These are phyloP conservation scores for Micrastur ruficollis DNA, from an alignment of 2,797 vertebrate species.

Conservation along the genomic window DNA sequence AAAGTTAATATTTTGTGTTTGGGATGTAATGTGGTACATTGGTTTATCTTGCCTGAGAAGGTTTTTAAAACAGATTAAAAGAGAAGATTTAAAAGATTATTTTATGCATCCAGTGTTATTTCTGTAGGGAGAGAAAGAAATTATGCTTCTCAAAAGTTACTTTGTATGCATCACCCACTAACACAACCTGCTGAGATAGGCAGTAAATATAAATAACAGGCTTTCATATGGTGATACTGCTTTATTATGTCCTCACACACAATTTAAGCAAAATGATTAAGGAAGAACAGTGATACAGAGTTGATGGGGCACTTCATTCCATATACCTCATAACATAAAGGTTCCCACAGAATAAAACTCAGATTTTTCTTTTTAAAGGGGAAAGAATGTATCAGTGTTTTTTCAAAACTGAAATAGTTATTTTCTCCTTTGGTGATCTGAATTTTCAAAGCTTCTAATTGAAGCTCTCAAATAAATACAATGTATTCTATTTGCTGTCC, in stretches of 20 bases:
- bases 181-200: neutral
- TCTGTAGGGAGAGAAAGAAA: neutral
- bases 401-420: neutral
- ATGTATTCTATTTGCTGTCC: neutral
- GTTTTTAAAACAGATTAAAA: neutral
- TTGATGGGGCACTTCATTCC: neutral
- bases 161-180: neutral
- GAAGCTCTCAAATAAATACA: neutral
- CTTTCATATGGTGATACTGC: neutral
- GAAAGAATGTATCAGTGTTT: neutral
- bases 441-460: neutral
- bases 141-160: neutral
- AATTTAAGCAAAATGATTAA: neutral
- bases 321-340: neutral
- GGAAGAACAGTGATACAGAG: neutral
- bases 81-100: neutral
- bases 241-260: slow-evolving; percentile 18
- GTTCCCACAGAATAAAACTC: neutral
- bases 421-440: neutral
- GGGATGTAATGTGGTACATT: neutral
- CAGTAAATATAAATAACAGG: neutral
- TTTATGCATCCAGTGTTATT: neutral
- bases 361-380: neutral
- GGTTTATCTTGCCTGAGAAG: neutral
- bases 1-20: neutral